Evolutionary conservation across 2,797 vertebrate genomes (phyloP).

Genomic region (Antennarius maculatus): DNA sequence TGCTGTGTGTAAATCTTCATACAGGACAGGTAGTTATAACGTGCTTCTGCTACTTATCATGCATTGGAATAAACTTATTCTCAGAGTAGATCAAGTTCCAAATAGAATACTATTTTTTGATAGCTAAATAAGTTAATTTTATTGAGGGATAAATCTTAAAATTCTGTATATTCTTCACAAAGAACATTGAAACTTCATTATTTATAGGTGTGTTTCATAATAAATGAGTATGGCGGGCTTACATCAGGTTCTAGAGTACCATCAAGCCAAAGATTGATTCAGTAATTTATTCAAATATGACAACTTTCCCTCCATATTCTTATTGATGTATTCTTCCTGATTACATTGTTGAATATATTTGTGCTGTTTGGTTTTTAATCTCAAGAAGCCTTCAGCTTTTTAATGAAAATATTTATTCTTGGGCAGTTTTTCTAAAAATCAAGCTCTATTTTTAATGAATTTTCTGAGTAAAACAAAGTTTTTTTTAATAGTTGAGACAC

Average conservation of each 20-base stretch:
- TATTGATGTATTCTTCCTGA: background rate
- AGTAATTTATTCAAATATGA: background rate
- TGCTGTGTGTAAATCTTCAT: background rate
- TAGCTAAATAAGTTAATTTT: too few species aligned
- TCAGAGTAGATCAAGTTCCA: background rate
- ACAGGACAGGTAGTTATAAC: background rate
- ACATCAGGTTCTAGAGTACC: background rate
- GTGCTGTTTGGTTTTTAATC: background rate
- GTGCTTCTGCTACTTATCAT: too few species aligned
- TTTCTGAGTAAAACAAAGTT: background rate
- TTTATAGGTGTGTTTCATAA: background rate
- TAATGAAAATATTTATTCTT: conserved; percentile 60
- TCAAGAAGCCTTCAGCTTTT: conserved; percentile 40
- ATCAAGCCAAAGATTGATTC: conserved; percentile 14
- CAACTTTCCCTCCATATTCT: background rate
- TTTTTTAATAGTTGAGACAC: too few species aligned
- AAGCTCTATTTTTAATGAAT: conserved; percentile 25
- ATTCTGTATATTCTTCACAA: background rate
- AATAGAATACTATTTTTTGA: background rate
- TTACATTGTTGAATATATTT: background rate
- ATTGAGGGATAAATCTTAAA: background rate
- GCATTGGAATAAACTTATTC: too few species aligned
- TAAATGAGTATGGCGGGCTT: background rate
- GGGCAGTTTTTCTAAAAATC: conserved; percentile 17
- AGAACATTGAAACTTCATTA: background rate